Base-by-base conservation (phyloP, 1,140 invertebrate species). In the Amyelois transitella region DNA sequence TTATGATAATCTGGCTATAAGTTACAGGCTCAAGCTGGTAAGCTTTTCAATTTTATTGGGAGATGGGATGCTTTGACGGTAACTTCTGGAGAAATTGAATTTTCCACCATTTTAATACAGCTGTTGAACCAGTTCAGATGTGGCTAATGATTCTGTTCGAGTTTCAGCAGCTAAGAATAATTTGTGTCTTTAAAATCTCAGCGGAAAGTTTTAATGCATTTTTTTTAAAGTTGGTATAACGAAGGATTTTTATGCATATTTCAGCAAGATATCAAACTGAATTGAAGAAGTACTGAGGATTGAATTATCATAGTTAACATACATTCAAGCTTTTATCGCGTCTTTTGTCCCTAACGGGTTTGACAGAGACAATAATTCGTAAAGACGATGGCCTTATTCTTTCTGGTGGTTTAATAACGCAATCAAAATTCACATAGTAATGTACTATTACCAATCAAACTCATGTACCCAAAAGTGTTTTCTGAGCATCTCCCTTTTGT, bases 1-100 rank as follows among this genome's bases (percentile, higher is more conserved):
- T 81, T 86, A 83, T 81, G 72, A 66, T 81, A 77, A 80, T 80
- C 73, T 65, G 61, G 72, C 72, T 75, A 78, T 77, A 77, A 78
- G 70, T 82, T 75, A 73, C 75, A 75, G 60, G 65, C 61, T 67
- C 25, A 32, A 54, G 55, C 62, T 65, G 64, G 66, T 69, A 74
- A 73, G 69, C 66, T 70, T 77, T 77, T 75, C 68, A 75, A 81
- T 77, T 81, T 77, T 78, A 78, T 72, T 72, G 59, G 62, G 45
- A 58, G 58, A 62, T 59, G 18, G 48, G 54, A 57, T 61, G 62
- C 58, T 62, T 55, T 21, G 69, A 58, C 60, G 55, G 62, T 62
- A 62, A 64, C 59, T 69, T 61, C 51, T 52, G 51, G 43, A 66
- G 32, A 67, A 66, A 67, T 68, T 61, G 58, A 67, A 60, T 60